Conservation (phyloP, 2,797 vertebrate species). For the Gymnoscopelus microlampas region DNA sequence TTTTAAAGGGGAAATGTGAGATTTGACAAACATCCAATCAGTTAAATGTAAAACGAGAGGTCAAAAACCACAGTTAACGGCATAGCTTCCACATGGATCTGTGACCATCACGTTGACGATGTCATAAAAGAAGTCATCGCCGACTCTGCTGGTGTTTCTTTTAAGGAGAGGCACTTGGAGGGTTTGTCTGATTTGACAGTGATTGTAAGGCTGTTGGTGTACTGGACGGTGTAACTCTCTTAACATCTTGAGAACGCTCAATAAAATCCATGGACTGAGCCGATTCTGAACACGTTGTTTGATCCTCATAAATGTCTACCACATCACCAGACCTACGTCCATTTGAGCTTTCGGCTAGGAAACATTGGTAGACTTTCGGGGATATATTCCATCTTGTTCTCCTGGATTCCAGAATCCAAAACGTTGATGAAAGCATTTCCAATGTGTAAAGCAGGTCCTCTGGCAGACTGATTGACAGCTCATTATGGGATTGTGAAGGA, state of each 20-base stretch:
- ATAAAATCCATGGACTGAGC: not conserved
- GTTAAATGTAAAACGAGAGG: no score
- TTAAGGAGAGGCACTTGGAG: slow-evolving; percentile 69
- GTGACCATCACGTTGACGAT: no score
- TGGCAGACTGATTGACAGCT: slow-evolving; percentile 39
- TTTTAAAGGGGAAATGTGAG: no score
- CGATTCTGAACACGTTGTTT: not conserved
- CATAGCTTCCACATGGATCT: no score
- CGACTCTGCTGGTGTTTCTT: slow-evolving; percentile 1
- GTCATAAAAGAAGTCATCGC: no score
- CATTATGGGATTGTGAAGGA: slow-evolving; percentile 13
- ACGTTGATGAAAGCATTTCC: no score
- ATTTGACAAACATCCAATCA: no score
- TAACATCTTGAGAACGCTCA: not conserved
- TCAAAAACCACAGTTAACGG: no score
- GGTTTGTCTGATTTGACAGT: slow-evolving; percentile 13
- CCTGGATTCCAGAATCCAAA: no score
- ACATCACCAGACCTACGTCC: not conserved
- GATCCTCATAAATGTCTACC: not conserved
- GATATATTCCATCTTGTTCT: slow-evolving; percentile 5
- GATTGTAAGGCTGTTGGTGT: slow-evolving; percentile 43
- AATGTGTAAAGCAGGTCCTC: slow-evolving; percentile 28
- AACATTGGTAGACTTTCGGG: not conserved
- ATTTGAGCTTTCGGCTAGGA: not conserved
- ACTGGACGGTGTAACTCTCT: no score